A percentile compares a stretch with the other conserved stretches of the same genome.
Conservation (phyloP, 2,797 vertebrate species). For the Buceros bicornis region DNA sequence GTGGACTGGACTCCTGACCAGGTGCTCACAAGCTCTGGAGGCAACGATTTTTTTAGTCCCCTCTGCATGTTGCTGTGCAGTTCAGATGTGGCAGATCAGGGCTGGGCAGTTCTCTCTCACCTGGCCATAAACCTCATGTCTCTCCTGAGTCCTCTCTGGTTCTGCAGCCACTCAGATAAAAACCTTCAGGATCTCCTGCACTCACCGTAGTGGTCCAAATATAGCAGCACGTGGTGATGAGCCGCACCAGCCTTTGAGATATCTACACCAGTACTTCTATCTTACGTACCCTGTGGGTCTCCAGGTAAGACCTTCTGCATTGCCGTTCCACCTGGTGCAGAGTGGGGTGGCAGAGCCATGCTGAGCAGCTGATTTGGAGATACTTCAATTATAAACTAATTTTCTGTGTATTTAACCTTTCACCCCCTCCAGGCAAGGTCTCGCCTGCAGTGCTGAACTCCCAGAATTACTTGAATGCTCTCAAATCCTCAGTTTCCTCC, state of each 20-base stretch:
- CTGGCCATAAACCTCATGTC: not conserved
- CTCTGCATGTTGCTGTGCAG: not conserved
- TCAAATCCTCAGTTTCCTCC: not conserved
- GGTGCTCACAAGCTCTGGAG: not conserved
- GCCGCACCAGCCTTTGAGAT: not conserved
- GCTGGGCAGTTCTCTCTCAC: not conserved
- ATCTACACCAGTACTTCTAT: not conserved
- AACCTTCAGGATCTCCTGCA: not conserved
- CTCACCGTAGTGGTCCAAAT: not conserved
- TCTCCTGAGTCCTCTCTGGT: not conserved
- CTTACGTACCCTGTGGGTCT: not conserved
- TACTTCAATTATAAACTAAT: not conserved
- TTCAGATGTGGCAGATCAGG: not conserved
- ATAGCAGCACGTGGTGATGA: not conserved
- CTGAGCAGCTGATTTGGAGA: not conserved
- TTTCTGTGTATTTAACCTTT: constrained; percentile 20
- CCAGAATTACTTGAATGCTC: not conserved
- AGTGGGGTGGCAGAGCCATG: not conserved
- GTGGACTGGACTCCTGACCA: not conserved
- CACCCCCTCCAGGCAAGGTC: not conserved
- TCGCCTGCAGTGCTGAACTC: constrained; percentile 12
- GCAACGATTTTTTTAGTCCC: not conserved
- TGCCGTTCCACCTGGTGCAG: not conserved
- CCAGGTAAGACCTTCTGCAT: not conserved
- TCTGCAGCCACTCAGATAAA: not conserved